Evolutionary conservation across 64 coral and sea anemone species (phyloP), one percentile per base, ranked within the genome.

Genomic region (Orbicella faveolata): DNA sequence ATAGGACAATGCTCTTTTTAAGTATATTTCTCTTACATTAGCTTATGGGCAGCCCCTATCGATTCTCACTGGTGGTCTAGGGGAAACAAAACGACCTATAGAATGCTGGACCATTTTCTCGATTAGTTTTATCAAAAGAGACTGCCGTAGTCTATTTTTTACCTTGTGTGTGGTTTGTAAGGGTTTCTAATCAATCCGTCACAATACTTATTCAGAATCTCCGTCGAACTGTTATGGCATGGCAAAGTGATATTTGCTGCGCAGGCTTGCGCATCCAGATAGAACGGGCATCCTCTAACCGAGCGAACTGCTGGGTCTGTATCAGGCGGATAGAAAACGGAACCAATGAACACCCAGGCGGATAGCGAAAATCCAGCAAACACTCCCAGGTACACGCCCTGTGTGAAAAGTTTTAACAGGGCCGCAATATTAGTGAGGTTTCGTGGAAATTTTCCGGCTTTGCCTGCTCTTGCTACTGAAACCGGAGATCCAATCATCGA

Each of bases 381-480:
- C 19, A 93, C 41, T 12, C 91, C 95, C 11, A 89, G 81, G 59
- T 96, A 96, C 30, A 92, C 88, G 16, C 95, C 95, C 95, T 96
- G 53, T 2, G 34, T 64, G 55, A 36, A 39, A 82, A 41, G 13
- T 3, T 15, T 20, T 62, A 2, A 61, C 3, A 61, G 3, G 9
- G 3, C 13, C 11, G 35, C 44, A 36, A 20, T 53, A 9, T 44
- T 35, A 19, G 44, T 21, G 0, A 48, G 10, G 18, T 35, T 37
- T 35, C 44, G 44, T 48, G 44, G 2, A 48, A 48, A 48, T 5
- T 48, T 41, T 48, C 44, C 44, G 7, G 44, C 7, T 48, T 48
- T 48, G 44, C 7, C 44, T 0, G 44, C 0, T 48, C 7, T 6
- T 48, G 4, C 44, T 48, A 48, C 2, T 6, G 44, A 48, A 48